phyloP scores from a whole-genome alignment of 2,797 vertebrate species.

The Garrulus glandarius region DNA sequence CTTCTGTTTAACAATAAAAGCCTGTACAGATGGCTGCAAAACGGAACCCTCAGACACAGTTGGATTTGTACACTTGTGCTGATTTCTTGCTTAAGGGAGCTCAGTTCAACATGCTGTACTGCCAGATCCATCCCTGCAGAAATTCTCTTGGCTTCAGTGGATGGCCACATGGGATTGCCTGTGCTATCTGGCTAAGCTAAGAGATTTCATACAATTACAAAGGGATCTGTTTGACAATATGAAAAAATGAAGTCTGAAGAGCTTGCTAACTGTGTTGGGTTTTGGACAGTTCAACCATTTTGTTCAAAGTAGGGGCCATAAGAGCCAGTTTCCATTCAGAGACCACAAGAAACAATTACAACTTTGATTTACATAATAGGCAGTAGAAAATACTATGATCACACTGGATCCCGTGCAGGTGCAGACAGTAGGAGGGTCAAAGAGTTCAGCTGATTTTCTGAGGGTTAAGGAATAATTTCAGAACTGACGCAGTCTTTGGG shows the following conservation, averaged over 20 bases:
- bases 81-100: conserved; percentile 50
- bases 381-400: not conserved
- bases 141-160: conserved; percentile 48
- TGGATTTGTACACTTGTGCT: conserved; percentile 51
- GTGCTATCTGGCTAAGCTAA: not conserved
- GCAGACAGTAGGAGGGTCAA: not conserved
- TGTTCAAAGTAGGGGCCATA: not conserved
- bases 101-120: conserved; percentile 19
- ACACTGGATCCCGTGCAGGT: not conserved
- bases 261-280: not conserved
- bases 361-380: not conserved
- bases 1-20: conserved; percentile 29
- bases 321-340: not conserved
- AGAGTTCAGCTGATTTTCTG: not conserved
- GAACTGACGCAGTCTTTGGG: not conserved
- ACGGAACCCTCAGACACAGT: conserved; percentile 26
- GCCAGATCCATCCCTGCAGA: conserved; percentile 36
- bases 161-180: conserved; percentile 36
- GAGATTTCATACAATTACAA: not conserved
- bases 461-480: not conserved
- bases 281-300: not conserved
- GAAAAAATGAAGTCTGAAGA: not conserved
- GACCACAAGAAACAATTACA: not conserved
- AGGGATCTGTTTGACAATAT: not conserved
- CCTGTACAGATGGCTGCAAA: conserved; percentile 56